phyloP scores from a whole-genome alignment of 2,888 invertebrate genomes.

The Belgica antarctica region DNA sequence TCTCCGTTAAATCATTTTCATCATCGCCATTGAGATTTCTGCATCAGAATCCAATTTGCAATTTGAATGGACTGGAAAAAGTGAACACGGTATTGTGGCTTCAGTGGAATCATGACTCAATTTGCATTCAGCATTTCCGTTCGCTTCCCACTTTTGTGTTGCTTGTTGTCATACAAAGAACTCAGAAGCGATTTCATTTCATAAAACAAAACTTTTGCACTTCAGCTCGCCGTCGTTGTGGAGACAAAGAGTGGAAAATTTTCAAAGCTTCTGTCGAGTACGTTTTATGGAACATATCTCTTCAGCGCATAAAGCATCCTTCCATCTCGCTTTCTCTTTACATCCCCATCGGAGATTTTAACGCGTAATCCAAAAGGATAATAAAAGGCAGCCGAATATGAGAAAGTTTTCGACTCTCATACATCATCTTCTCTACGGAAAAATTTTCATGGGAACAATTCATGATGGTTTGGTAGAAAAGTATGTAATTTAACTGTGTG shows the following conservation, averaged over 20 bases:
- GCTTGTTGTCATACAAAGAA: too few species aligned
- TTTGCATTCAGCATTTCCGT: slow-evolving; percentile 11
- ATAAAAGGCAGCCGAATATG: neutral
- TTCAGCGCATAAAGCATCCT: neutral
- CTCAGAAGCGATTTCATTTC: neutral
- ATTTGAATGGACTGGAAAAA: neutral
- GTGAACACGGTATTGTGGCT: neutral
- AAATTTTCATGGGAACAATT: too few species aligned
- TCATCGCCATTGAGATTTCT: neutral
- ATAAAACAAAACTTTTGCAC: neutral
- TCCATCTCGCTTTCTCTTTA: neutral
- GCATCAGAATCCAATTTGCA: slow-evolving; percentile 6
- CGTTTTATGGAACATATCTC: too few species aligned
- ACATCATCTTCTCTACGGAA: too few species aligned
- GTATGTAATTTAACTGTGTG: too few species aligned
- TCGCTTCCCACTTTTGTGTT: neutral
- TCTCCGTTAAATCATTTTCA: neutral
- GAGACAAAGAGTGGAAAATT: neutral
- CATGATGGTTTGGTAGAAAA: too few species aligned
- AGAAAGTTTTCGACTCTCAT: too few species aligned
- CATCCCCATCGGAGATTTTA: neutral
- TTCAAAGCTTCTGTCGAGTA: neutral
- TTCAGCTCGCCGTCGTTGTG: neutral
- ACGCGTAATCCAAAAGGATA: neutral
- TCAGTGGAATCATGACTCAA: slow-evolving; percentile 10